Conservation (phyloP, 2,888 invertebrate species). For the Eupeodes luniger region DNA sequence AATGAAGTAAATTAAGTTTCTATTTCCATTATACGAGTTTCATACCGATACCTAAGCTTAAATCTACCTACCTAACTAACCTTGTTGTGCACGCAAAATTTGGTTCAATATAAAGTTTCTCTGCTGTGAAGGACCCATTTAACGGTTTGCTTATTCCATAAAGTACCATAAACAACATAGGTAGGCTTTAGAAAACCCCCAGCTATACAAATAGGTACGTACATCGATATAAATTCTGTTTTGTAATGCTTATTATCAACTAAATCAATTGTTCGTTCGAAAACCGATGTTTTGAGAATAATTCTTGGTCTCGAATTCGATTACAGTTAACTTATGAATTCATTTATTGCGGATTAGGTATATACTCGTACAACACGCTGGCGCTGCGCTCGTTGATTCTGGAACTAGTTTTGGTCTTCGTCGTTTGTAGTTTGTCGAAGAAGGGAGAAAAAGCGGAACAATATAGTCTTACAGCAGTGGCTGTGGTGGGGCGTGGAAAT, state of each 20-base stretch:
- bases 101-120: background rate
- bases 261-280: conserved; percentile 19
- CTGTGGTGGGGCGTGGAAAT: background rate
- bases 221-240: background rate
- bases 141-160: conserved; percentile 52
- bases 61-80: no score
- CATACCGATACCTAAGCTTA: no score
- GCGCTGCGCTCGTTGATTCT: no score
- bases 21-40: background rate
- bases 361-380: background rate
- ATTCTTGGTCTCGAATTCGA: conserved; percentile 49
- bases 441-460: background rate
- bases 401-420: background rate
- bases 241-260: conserved; percentile 43
- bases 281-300: conserved; percentile 38
- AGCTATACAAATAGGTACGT: background rate
- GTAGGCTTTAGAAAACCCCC: background rate
- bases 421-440: no score
- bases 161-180: conserved; percentile 24
- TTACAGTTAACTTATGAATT: conserved; percentile 63
- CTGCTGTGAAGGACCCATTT: conserved; percentile 17
- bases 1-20: conserved; percentile 24
- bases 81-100: background rate
- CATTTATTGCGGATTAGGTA: conserved; percentile 43
- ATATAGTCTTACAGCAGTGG: background rate